phyloP scores from a whole-genome alignment of 30 jellyfish, hydroid and myxozoan genomes.

The Chrysaora quinquecirrha region DNA sequence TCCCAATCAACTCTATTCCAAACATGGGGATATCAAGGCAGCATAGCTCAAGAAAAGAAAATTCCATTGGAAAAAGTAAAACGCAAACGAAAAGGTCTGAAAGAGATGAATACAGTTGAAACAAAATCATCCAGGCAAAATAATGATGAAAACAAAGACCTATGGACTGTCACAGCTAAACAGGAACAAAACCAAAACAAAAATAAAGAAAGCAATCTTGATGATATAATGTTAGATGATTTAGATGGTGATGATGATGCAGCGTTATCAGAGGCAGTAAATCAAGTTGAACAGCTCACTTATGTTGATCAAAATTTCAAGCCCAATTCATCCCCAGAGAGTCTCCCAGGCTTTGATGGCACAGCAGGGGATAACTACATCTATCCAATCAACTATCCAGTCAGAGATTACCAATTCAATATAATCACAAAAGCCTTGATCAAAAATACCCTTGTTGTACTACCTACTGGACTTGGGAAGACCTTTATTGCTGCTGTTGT shows the following conservation, averaged over 20 bases:
- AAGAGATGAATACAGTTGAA: background rate
- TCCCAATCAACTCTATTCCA: conserved; percentile 43
- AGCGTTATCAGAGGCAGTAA: conserved; percentile 26
- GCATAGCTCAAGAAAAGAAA: background rate
- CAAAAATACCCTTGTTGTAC: conserved; percentile 85
- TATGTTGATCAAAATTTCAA: conserved; percentile 51
- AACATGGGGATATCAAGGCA: conserved; percentile 32
- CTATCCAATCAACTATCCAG: conserved; percentile 91
- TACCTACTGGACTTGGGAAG: conserved; percentile 99
- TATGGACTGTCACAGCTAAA: background rate
- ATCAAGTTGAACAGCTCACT: conserved; percentile 5
- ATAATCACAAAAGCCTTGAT: conserved; percentile 79
- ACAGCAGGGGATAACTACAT: conserved; percentile 74
- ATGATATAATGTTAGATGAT: conserved; percentile 5
- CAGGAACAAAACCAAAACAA: background rate
- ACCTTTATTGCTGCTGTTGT: conserved; percentile 98
- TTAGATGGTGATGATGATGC: conserved; percentile 33
- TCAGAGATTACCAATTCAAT: conserved; percentile 82
- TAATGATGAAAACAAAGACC: background rate
- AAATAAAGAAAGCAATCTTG: conserved; percentile 1
- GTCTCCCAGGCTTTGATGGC: conserved; percentile 79
- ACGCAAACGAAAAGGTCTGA: background rate
- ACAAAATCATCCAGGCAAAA: too few species aligned
- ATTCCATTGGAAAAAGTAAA: background rate
- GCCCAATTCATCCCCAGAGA: conserved; percentile 72